phyloP scores from a whole-genome alignment of 2,888 invertebrate species.

The Chloromyia formosa region DNA sequence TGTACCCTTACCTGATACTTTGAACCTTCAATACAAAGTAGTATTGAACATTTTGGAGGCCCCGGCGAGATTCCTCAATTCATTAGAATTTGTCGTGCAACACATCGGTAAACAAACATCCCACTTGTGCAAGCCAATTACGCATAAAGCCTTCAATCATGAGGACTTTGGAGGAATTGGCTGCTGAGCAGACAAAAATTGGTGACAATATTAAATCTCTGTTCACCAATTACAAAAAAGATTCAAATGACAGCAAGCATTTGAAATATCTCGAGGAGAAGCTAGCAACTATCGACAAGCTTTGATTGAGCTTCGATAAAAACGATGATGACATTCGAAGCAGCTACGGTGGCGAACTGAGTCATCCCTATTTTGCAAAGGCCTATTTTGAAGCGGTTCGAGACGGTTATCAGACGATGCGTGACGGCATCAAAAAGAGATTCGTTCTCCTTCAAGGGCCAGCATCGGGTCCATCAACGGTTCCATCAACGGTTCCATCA shows the following conservation, averaged over 20 bases:
- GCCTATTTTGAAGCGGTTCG: background rate
- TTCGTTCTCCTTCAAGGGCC: too few species aligned
- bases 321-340: background rate
- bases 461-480: too few species aligned
- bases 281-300: background rate
- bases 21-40: background rate
- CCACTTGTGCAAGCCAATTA: background rate
- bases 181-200: background rate
- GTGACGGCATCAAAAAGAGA: background rate
- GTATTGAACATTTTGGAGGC: constrained; percentile 10
- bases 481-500: too few species aligned
- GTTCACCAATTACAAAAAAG: background rate
- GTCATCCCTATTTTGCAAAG: background rate
- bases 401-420: background rate
- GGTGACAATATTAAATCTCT: background rate
- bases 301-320: background rate
- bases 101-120: background rate
- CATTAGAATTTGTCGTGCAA: background rate
- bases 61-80: background rate
- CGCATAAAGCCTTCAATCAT: background rate
- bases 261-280: background rate
- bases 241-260: background rate
- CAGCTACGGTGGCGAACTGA: background rate
- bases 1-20: too few species aligned
- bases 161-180: background rate